These are phyloP conservation scores for Lepus townsendii DNA, from an alignment of 2,797 vertebrate genomes.

Conservation along the genomic window DNA sequence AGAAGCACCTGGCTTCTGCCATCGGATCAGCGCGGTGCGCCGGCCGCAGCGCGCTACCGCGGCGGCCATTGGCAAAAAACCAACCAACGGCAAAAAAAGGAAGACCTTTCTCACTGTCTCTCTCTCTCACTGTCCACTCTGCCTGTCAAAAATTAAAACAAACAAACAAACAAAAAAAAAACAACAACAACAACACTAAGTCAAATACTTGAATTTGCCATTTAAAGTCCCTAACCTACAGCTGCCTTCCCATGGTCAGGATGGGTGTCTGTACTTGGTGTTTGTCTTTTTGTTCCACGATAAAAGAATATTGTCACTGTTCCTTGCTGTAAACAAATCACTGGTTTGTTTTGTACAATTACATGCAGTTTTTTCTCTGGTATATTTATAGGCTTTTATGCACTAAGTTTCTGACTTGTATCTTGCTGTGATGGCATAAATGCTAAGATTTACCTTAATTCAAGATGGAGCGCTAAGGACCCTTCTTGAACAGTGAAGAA, in stretches of 20 bases:
- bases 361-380: background rate
- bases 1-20: too few species aligned
- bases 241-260: background rate
- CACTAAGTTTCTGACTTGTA: background rate
- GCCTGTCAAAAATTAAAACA: too few species aligned
- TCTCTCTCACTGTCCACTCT: too few species aligned
- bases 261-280: background rate
- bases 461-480: background rate
- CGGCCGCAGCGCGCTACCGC: too few species aligned
- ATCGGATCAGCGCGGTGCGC: too few species aligned
- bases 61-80: too few species aligned
- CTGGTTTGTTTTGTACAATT: background rate
- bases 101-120: too few species aligned
- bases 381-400: background rate
- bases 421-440: background rate
- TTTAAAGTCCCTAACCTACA: background rate
- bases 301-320: background rate
- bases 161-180: too few species aligned
- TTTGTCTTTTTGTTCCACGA: background rate
- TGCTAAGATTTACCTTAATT: background rate
- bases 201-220: too few species aligned
- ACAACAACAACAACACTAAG: too few species aligned
- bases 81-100: too few species aligned
- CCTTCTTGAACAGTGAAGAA: background rate
- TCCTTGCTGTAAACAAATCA: background rate